Evolutionary conservation across 1,140 invertebrate species (phyloP).

Genomic region (Oscheius sp.): DNA sequence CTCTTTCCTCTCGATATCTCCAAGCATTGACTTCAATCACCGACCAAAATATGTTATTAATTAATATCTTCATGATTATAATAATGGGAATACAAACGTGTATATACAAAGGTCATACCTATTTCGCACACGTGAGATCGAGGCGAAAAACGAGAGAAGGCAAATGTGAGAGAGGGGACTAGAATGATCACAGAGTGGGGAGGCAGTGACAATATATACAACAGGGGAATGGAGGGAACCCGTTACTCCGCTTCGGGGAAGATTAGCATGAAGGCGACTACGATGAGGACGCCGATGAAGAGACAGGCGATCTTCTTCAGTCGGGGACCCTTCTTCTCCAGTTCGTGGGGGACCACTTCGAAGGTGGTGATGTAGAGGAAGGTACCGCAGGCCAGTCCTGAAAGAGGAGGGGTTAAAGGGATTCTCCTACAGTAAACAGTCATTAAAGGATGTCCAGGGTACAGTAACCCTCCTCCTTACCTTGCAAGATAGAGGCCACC

Average conservation of each 20-base stretch:
- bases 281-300: conserved; percentile 65
- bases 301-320: conserved; percentile 65
- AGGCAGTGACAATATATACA: background rate
- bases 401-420: too few relatives aligned
- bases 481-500: background rate
- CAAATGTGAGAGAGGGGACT: background rate
- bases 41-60: too few relatives aligned
- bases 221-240: background rate
- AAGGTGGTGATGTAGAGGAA: conserved; percentile 87
- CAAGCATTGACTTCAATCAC: too few relatives aligned
- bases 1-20: too few relatives aligned
- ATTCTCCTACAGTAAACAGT: too few relatives aligned
- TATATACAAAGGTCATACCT: too few relatives aligned
- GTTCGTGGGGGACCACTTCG: conserved; percentile 74
- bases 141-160: too few relatives aligned
- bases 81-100: too few relatives aligned
- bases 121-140: too few relatives aligned
- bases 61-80: too few relatives aligned
- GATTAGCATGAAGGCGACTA: conserved; percentile 50
- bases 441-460: too few relatives aligned
- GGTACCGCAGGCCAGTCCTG: conserved; percentile 79
- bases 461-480: too few relatives aligned
- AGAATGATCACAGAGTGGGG: background rate
- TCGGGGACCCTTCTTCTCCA: conserved; percentile 60
- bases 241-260: conserved; percentile 47